Conservation (phyloP, 2,888 invertebrate genomes). For the Nephrotoma appendiculata region DNA sequence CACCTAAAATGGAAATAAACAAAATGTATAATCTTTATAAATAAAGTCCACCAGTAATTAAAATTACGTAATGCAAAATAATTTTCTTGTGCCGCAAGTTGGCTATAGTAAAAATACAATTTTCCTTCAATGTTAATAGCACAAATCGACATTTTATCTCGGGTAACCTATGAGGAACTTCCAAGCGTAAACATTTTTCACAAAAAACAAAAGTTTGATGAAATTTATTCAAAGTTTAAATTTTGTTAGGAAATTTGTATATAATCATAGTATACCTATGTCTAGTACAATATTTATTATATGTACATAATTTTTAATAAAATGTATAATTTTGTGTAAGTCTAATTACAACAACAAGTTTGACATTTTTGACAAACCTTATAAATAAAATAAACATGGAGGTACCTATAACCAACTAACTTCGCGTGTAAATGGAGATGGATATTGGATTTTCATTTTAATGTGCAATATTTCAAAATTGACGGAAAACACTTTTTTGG, state of each 20-base stretch:
- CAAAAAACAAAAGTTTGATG: background rate
- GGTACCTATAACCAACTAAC: background rate
- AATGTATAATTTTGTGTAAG: background rate
- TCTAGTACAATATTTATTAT: background rate
- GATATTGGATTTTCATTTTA: background rate
- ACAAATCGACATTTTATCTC: background rate
- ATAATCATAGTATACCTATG: background rate
- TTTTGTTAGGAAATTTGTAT: background rate
- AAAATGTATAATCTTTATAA: background rate
- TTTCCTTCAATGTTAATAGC: background rate
- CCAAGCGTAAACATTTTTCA: background rate
- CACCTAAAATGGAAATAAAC: background rate
- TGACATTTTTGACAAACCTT: background rate
- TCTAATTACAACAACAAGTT: background rate
- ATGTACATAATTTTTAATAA: background rate
- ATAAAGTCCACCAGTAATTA: background rate
- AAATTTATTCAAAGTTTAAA: background rate
- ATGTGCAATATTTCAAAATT: background rate
- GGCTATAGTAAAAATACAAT: background rate
- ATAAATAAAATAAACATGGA: background rate
- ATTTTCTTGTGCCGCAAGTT: background rate
- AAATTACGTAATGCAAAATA: background rate
- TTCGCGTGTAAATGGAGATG: background rate
- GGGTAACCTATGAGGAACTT: background rate
- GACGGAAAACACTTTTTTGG: background rate